Base-by-base conservation (phyloP, 2,888 invertebrate species). In the Pachliopta kotzebuea region DNA sequence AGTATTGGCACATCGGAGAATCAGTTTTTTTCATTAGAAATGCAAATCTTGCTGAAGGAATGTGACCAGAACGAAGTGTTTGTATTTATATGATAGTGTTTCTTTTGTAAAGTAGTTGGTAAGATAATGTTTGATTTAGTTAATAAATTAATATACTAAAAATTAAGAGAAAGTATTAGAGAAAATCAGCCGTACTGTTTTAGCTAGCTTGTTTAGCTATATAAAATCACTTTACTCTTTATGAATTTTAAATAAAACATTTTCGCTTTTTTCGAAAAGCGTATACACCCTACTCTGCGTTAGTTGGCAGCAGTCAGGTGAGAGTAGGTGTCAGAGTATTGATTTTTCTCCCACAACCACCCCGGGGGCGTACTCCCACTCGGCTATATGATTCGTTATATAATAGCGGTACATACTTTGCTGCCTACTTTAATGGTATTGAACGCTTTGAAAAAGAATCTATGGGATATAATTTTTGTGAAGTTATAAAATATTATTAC, bases 271-370 rank as follows among this genome's bases (percentile, higher is more conserved):
- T n/a, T n/a, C 2, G 8, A 45, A 45, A 45, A 45, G 4, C 20
- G 17, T 60, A 37, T 21, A 60, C 26, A 60, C 9, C 52, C n/a
- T 53, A 57, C 52, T 50, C 21, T 60, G 37, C 60, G 65, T 55
- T 55, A 42, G 52, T 42, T 20, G 63, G 56, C 60, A 45, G 53
- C 60, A 45, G 50, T 45, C 56, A 56, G 60, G 60, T n/a, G 65
- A 65, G 65, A 65, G 58, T 61, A 65, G 61, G 65, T 65, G 65
- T 61, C 54, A 52, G 57, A 23, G 61, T 67, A 63, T 66, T 66
- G 66, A 66, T 63, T 66, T 62, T 66, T 62, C 62, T 66, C 52
- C 59, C 37, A 45, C 62, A n/a, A 45, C 64, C 65, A 45, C 65
- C 65, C 65, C 24, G 42, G 60, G 61, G 62, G 59, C 62, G 56